Percentiles rank a stretch among this genome's conserved stretches.
These are phyloP conservation scores for Gasterosteus nipponicus DNA, from an alignment of 2,113 vertebrate genomes.

Conservation along the genomic window DNA sequence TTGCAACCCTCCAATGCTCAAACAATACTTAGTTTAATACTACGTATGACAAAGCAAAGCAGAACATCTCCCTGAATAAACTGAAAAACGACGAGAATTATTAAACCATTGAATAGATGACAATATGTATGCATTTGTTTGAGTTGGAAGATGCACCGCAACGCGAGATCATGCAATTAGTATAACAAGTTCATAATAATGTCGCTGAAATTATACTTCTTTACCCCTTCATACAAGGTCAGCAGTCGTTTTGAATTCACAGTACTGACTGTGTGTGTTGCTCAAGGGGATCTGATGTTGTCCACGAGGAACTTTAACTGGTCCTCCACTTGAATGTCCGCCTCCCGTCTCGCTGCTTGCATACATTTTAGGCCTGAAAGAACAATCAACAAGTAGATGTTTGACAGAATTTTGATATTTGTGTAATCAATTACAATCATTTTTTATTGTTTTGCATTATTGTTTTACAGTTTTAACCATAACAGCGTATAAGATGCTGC, in stretches of 20 bases:
- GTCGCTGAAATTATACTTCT: no score
- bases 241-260: not conserved
- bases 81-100: no score
- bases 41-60: no score
- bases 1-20: no score
- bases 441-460: not conserved
- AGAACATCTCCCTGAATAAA: no score
- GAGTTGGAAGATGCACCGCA: not conserved
- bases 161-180: no score
- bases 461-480: no score
- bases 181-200: no score
- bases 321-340: not conserved
- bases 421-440: not conserved
- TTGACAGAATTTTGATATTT: not conserved
- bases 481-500: not conserved
- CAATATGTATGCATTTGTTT: not conserved
- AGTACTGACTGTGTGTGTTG: not conserved
- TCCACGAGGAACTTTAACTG: not conserved
- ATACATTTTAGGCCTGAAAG: not conserved
- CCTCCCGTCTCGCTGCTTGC: not conserved
- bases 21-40: no score
- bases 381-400: not conserved
- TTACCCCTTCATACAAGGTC: not conserved
- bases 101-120: no score
- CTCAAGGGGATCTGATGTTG: not conserved